Base-by-base conservation (phyloP, 2,888 invertebrate genomes). In the Hirtodrosophila trivittata region DNA sequence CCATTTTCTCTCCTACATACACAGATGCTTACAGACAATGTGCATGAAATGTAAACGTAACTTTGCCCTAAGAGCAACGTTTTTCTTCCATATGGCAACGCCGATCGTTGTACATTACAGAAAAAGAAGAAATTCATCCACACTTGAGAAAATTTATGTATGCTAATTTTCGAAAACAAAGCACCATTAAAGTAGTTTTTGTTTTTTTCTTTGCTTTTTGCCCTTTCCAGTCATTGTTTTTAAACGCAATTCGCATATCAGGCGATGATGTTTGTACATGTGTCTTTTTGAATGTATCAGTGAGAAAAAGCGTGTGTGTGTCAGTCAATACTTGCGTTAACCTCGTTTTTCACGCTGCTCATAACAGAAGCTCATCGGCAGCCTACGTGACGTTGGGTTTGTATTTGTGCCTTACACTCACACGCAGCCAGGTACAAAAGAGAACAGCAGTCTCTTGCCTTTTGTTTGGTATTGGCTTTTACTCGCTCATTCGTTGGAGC, bases 381-480 rank as follows among this genome's bases (percentile, higher is more conserved):
- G 86, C 66, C 87, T 87, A 87, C 87, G 87, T 87, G 87, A 80
- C 72, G 54, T 81, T 81, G 68, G 46, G 51, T 57, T 66, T 67
- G 63, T 73, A 56, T 66, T 38, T 45, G 60, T 70, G 18, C 26
- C 35, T 49, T 32, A 35, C 54, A 71, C 56, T 37, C n/a, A 42
- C 38, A 50, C 39, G 32, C 62, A 66, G 64, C 28, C 66, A 66
- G 57, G 55, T 66, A 45, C 39, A 35, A 21, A 32, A 18, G 30
- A 35, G 42, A 33, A 52, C 32, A 18, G 12, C 30, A 57, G 46
- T 33, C 25, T 35, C 25, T 16, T 49, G 64, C n/a, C n/a, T n/a
- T 55, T 66, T 62, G 51, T 65, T 70, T 49, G 28, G 14, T 41
- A 52, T 41, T 66, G 45, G 42, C 59, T 69, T 59, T 69, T 56